Percentiles rank a stretch among this genome's conserved stretches.
Evolutionary conservation across 2,797 vertebrate genomes (phyloP).

Genomic region (Acanthurus lineatus): DNA sequence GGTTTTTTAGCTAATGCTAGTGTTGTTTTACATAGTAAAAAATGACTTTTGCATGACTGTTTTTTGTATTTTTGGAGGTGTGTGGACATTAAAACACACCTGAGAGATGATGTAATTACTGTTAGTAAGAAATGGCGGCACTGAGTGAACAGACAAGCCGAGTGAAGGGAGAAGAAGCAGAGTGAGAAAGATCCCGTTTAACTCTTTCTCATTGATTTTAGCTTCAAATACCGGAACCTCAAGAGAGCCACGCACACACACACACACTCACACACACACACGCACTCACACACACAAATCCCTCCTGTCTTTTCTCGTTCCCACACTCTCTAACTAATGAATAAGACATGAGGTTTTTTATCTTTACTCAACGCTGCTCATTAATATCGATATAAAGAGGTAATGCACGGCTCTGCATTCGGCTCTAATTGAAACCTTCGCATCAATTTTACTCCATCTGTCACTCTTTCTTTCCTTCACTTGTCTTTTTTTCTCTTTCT

Average conservation of each 20-base stretch:
- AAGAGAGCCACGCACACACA: constrained; percentile 38
- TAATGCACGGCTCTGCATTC: constrained; percentile 41
- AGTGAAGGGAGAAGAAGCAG: constrained; percentile 6
- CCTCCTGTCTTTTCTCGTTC: constrained; percentile 15
- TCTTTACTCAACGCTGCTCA: constrained; percentile 55
- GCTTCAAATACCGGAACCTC: constrained; percentile 51
- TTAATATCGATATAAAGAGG: constrained; percentile 53
- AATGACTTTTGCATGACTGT: too few species aligned
- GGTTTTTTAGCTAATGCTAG: too few species aligned
- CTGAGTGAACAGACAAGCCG: background rate
- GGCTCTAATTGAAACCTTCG: constrained; percentile 53
- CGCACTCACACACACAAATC: constrained; percentile 25
- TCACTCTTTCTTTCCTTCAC: background rate
- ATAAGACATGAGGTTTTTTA: constrained; percentile 50
- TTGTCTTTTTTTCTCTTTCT: background rate
- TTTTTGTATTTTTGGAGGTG: background rate
- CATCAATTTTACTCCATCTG: constrained; percentile 47
- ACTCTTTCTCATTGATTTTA: constrained; percentile 53
- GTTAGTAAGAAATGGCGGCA: background rate
- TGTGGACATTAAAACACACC: constrained; percentile 3
- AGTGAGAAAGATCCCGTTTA: constrained; percentile 32
- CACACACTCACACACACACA: constrained; percentile 27
- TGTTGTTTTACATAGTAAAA: too few species aligned
- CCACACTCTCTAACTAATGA: constrained; percentile 47
- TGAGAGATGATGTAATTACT: background rate